phyloP scores from a whole-genome alignment of 2,113 vertebrate genomes.

The Gasterosteus aculeatus region DNA sequence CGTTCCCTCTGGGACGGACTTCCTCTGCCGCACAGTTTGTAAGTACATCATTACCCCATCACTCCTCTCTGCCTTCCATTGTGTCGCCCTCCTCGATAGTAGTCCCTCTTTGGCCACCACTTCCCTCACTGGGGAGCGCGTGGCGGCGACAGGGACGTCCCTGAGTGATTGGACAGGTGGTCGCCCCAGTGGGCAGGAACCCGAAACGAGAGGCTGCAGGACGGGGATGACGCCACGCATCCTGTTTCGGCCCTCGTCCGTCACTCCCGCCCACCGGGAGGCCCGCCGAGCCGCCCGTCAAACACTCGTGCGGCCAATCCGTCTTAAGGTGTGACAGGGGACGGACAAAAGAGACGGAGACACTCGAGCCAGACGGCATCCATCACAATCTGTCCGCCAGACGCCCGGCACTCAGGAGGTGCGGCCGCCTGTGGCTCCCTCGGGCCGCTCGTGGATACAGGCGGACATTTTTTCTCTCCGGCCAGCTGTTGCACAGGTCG shows the following conservation, averaged over 20 bases:
- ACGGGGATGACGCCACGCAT: conserved; percentile 70
- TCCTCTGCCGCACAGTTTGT: conserved; percentile 80
- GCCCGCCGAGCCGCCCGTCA: conserved; percentile 69
- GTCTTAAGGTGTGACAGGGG: conserved; percentile 72
- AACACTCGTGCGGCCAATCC: conserved; percentile 56
- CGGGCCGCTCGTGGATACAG: neutral
- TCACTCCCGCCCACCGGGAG: conserved; percentile 68
- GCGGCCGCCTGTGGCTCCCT: conserved; percentile 17
- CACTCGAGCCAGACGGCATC: conserved; percentile 72
- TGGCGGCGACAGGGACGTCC: conserved; percentile 46
- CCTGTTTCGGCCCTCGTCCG: conserved; percentile 79
- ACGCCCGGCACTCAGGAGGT: conserved; percentile 29
- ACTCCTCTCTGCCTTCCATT: conserved; percentile 66
- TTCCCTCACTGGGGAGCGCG: conserved; percentile 48
- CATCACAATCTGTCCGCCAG: conserved; percentile 72
- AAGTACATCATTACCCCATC: conserved; percentile 80
- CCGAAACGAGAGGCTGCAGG: conserved; percentile 63
- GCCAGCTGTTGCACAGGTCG: conserved; percentile 13
- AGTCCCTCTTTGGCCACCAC: conserved; percentile 52
- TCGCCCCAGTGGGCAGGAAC: conserved; percentile 51
- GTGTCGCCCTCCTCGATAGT: conserved; percentile 38
- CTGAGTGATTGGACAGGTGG: conserved; percentile 55
- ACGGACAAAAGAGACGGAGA: conserved; percentile 76
- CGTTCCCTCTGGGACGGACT: conserved; percentile 56
- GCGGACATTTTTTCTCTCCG: neutral